Evolutionary conservation across 2,797 vertebrate genomes (phyloP).

Genomic region (Microctenopoma stevenorrisi): DNA sequence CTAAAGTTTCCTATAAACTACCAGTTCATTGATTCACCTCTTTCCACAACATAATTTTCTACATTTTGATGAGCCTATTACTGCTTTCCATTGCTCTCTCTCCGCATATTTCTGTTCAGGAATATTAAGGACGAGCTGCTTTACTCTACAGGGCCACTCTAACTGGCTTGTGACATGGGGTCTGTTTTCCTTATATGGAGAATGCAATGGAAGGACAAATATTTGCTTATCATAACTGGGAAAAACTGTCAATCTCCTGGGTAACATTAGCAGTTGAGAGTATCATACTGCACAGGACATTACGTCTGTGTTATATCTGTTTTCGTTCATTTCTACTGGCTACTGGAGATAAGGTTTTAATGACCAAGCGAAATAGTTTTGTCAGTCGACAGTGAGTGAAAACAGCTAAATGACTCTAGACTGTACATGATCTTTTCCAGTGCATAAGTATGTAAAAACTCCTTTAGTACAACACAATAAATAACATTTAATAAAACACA

Average conservation of each 20-base stretch:
- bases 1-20: slow-evolving; percentile 52
- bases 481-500: background rate
- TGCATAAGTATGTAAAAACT: slow-evolving; percentile 11
- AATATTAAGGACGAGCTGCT: slow-evolving; percentile 27
- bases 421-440: slow-evolving; percentile 19
- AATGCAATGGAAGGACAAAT: slow-evolving; percentile 61
- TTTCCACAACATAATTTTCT: slow-evolving; percentile 7
- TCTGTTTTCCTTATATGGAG: slow-evolving; percentile 64
- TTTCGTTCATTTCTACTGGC: slow-evolving; percentile 67
- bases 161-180: slow-evolving; percentile 47
- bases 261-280: slow-evolving; percentile 55
- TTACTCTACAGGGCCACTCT: background rate
- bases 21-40: slow-evolving; percentile 28
- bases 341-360: slow-evolving; percentile 57
- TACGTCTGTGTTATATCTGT: slow-evolving; percentile 54
- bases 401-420: slow-evolving; percentile 19
- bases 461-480: background rate
- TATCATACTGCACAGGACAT: slow-evolving; percentile 42
- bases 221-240: slow-evolving; percentile 71
- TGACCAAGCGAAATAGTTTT: slow-evolving; percentile 46
- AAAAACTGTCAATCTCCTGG: slow-evolving; percentile 55
- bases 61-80: slow-evolving; percentile 17
- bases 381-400: slow-evolving; percentile 11
- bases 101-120: slow-evolving; percentile 23
- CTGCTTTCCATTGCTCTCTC: slow-evolving; percentile 34